Conservation (phyloP, 2,797 vertebrate species). For the Pseudochirops corinnae region DNA sequence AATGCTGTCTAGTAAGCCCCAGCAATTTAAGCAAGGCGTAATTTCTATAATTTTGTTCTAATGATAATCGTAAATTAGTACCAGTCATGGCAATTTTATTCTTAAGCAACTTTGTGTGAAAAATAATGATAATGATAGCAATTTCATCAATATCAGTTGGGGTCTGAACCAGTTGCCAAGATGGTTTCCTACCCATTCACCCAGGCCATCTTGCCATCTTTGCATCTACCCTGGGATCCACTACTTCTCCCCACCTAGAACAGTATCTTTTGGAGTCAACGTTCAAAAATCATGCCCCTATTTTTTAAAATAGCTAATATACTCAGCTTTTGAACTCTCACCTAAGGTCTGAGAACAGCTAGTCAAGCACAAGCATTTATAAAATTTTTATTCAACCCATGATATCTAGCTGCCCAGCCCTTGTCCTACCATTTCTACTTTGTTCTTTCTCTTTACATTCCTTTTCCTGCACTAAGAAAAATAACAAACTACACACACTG, state of each 20-base stretch:
- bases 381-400: background rate
- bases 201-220: background rate
- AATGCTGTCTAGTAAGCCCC: background rate
- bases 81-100: background rate
- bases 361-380: background rate
- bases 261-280: background rate
- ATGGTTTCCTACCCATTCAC: background rate
- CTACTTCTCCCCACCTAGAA: background rate
- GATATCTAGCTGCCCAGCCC: background rate
- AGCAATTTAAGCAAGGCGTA: background rate
- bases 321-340: background rate
- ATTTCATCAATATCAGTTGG: background rate
- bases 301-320: background rate
- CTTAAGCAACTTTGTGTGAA: background rate
- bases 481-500: background rate
- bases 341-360: background rate
- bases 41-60: constrained; percentile 3
- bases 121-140: constrained; percentile 5
- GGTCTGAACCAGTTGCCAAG: background rate
- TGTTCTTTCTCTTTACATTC: background rate
- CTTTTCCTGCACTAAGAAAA: background rate
- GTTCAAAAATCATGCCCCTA: background rate
- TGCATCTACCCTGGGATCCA: background rate
- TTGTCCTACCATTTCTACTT: background rate
- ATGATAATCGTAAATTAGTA: background rate